Evolutionary conservation across 2,113 vertebrate species (phyloP), one percentile per base, ranked within the genome.

Genomic region (Eurypyga helias): DNA sequence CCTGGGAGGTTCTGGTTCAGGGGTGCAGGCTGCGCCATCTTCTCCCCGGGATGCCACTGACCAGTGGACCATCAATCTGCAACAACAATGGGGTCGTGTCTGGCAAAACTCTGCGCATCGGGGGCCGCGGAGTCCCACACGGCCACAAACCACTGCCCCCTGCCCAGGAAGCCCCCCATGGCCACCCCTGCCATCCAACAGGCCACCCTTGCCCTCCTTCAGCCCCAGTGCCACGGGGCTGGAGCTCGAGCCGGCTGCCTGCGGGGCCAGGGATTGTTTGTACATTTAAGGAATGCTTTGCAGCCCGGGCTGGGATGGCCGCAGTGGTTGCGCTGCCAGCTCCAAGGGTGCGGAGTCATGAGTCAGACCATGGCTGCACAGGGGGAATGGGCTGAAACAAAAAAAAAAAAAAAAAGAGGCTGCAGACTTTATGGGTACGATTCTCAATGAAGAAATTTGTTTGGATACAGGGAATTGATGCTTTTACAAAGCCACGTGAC

Each of bases 11-110:
- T 99, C 76, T 98, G 97, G 95, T 98, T 99, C 84, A 99, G 97
- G 93, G 99, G 98, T 29, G 98, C 97, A 1, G 99, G 98, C 93
- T 99, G 98, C 92, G 99, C 98, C 99, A 99, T 99, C 85, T 98
- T 98, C 95, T 91, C 66, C 64, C 43, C 0, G 0, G 36, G 49
- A 65, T 8, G 57, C 61, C 18, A 54, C 70, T 18, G 25, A 69
- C 33, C 54, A 48, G 49, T 34, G 29, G 19, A 93, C 29, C 57
- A 84, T 67, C 70, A 81, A 94, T 90, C 97, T 97, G 94, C n/a
- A 94, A 89, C 43, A 41, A 75, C 55, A 91, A 62, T 0, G 1
- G 79, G 58, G 54, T 58, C 45, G 55, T 0, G 0, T 67, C 13
- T 6, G 3, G 52, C 1, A 4, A 72, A 67, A 45, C 28, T 23